Evolutionary conservation across 2,113 vertebrate species (phyloP), one percentile per base, ranked within the genome.

Genomic region (Hemicordylus capensis): DNA sequence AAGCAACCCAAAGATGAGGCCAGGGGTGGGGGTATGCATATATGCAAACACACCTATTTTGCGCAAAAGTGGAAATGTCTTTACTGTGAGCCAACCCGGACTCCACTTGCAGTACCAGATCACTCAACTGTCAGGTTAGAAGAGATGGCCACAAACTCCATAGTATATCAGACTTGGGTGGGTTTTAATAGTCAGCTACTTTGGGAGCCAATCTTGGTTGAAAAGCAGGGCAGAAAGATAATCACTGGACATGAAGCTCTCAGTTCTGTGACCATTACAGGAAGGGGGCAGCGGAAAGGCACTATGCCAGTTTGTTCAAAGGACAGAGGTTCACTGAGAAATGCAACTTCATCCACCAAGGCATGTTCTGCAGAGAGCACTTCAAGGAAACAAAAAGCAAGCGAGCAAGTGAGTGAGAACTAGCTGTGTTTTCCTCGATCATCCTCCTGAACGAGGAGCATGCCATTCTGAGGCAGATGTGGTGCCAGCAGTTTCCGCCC

Each of bases 391-490:
- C 1, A 44, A 28, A 48, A 28, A 48, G 10, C 20, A 11, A 12
- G 26, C n/a, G n/a, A n/a, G n/a, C n/a, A n/a, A n/a, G n/a, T n/a
- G n/a, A n/a, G n/a, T n/a, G n/a, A n/a, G n/a, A n/a, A n/a, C 26
- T 73, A 24, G 1, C 17, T 9, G 19, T 22, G n/a, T 76, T 54
- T 80, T 42, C 17, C 34, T 3, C 2, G 0, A 0, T 0, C 54
- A 89, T 91, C 94, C 91, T 85, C 93, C 92, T n/a, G 37, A 12
- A 28, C 34, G 44, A 0, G 1, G 6, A 74, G 19, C 10, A 24
- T 26, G 64, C 9, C 48, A 42, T 69, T 31, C 37, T n/a, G n/a
- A n/a, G n/a, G n/a, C n/a, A n/a, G n/a, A n/a, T n/a, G n/a, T n/a
- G n/a, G n/a, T n/a, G n/a, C n/a, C n/a, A n/a, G n/a, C n/a, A n/a